Evolutionary conservation across 2,113 vertebrate genomes (phyloP), one percentile per base, ranked within the genome.

Genomic region (Pantherophis guttatus): DNA sequence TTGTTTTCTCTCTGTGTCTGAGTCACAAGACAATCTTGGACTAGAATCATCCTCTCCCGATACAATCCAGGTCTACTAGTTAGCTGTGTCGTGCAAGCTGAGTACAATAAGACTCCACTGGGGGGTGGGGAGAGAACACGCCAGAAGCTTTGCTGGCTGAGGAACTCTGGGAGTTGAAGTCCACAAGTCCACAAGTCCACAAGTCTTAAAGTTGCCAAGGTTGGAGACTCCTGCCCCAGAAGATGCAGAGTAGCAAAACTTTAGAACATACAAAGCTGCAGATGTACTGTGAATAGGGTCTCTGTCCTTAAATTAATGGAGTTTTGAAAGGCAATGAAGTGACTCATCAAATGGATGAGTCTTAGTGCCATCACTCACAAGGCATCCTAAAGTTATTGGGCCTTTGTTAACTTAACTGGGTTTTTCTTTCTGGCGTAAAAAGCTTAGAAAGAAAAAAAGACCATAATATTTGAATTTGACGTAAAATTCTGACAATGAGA

Each of bases 1-100:
- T 87, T 17, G 0, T 53, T 93, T 91, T 58, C 85, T 21, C 62
- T 75, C 19, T 55, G 1, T 0, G 0, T 88, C 94, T 96, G 94
- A 96, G 88, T 95, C 94, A 94, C 0, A 9, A 92, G 65, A 91
- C 12, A 88, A 55, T 87, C 1, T 50, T 91, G 92, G 94, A 93
- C 92, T 81, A 88, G 86, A 94, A 86, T 93, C 94, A 90, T 90
- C 92, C 0, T 0, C 0, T 0, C 86, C 93, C 90, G 0, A 0
- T 50, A 95, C 29, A 39, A 0, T 1, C 89, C 81, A 89, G 53
- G 55, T 86, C 65, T 39, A 33, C 15, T n/a, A 85, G 26, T 33
- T 21, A 50, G 58, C 62, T 0, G 11, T 23, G 15, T 50, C 15
- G 5, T 70, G 86, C 81, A 62, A 23, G 48, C 50, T 88, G 26